Evolutionary conservation across 2,113 vertebrate genomes (phyloP).

Genomic region (Scartelaos histophorus): DNA sequence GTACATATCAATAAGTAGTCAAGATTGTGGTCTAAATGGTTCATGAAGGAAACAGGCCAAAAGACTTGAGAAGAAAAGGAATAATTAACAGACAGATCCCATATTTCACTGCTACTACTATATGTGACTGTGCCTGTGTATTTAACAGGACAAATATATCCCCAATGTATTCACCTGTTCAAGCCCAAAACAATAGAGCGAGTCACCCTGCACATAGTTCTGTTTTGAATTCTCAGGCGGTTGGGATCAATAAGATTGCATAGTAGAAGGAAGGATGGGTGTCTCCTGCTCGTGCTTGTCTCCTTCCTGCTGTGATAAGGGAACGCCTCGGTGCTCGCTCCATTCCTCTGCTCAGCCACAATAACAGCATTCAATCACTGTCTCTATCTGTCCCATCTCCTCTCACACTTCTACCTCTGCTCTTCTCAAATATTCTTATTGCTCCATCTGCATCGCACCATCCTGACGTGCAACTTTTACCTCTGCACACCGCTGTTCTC

Average conservation of each 20-base stretch:
- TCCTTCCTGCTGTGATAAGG: slow-evolving; percentile 30
- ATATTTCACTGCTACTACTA: no score
- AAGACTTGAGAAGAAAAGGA: no score
- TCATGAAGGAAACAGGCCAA: no score
- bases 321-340: slow-evolving; percentile 38
- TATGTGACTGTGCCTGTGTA: neutral
- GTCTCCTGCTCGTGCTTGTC: slow-evolving; percentile 14
- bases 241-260: slow-evolving; percentile 17
- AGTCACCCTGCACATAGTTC: neutral
- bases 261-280: slow-evolving; percentile 22
- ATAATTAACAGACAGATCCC: no score
- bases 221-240: slow-evolving; percentile 20
- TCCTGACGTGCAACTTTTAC: neutral
- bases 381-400: slow-evolving; percentile 19
- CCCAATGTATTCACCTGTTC: neutral
- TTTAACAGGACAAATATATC: neutral
- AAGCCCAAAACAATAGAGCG: slow-evolving; percentile 2
- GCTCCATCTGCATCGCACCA: slow-evolving; percentile 31
- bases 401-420: slow-evolving; percentile 2
- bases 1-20: no score
- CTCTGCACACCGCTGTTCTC: neutral
- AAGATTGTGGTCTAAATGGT: no score
- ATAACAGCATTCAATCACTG: slow-evolving; percentile 62
- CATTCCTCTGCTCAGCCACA: slow-evolving; percentile 38
- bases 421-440: slow-evolving; percentile 27